These are phyloP conservation scores for Sericinus montela DNA, from an alignment of 2,888 invertebrate species.

Conservation along the genomic window DNA sequence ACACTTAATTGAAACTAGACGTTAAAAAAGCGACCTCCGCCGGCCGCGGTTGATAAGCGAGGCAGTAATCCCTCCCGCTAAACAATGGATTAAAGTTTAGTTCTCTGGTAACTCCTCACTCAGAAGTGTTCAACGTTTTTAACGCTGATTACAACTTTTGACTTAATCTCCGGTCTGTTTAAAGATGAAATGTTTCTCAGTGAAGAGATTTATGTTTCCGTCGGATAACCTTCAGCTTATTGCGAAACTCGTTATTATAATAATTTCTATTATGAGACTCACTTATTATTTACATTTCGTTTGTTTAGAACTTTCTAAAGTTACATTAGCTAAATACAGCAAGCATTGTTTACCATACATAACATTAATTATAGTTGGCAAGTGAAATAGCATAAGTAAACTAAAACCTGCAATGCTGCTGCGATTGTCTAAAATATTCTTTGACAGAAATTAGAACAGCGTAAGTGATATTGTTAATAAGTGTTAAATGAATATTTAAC, in stretches of 20 bases:
- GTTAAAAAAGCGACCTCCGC: conserved; percentile 43
- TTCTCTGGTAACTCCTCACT: conserved; percentile 32
- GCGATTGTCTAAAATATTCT: no score
- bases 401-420: no score
- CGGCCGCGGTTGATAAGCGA: conserved; percentile 54
- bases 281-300: no score
- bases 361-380: no score
- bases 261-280: background rate
- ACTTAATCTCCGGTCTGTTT: conserved; percentile 56
- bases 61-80: conserved; percentile 52
- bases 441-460: no score
- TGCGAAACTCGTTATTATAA: background rate
- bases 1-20: conserved; percentile 72
- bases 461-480: no score
- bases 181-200: conserved; percentile 44
- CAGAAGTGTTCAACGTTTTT: conserved; percentile 56
- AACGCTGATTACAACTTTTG: conserved; percentile 57
- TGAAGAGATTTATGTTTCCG: conserved; percentile 33
- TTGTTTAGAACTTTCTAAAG: no score
- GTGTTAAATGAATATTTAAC: no score
- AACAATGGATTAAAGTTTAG: conserved; percentile 60
- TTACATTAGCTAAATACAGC: no score
- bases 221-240: conserved; percentile 12
- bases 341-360: no score
- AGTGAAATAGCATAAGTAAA: no score